A percentile compares a stretch with the other conserved stretches of the same genome.
Conservation (phyloP, 1,140 invertebrate species). For the Bombus balteatus region DNA sequence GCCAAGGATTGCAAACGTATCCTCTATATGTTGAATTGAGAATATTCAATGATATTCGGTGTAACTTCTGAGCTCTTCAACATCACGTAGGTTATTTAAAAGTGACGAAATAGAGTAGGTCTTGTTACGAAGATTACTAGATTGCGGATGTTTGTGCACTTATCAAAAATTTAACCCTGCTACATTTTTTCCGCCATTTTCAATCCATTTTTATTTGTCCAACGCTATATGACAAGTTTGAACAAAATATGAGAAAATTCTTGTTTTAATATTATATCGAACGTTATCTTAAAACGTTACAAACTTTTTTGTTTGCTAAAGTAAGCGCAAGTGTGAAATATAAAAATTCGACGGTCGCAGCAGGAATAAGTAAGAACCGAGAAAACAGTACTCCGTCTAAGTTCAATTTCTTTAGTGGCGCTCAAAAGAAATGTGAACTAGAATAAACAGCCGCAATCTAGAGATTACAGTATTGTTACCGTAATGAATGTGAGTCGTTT, state of each 20-base stretch:
- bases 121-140: neutral
- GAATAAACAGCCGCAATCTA: neutral
- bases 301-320: no score
- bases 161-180: neutral
- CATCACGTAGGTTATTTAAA: neutral
- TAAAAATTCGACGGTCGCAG: no score
- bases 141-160: neutral
- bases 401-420: neutral
- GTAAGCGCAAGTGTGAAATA: no score
- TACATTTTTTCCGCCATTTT: neutral
- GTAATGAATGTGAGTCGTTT: neutral
- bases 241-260: no score
- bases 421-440: neutral
- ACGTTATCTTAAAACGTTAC: no score
- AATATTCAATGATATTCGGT: neutral
- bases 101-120: neutral
- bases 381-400: no score
- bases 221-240: no score
- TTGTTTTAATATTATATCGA: no score
- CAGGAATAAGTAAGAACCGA: no score
- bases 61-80: neutral
- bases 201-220: neutral
- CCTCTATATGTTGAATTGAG: neutral
- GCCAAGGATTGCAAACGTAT: conserved; percentile 11
- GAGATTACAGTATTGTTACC: neutral